Evolutionary conservation across 2,888 invertebrate species (phyloP).

Genomic region (Nasonia oneida): DNA sequence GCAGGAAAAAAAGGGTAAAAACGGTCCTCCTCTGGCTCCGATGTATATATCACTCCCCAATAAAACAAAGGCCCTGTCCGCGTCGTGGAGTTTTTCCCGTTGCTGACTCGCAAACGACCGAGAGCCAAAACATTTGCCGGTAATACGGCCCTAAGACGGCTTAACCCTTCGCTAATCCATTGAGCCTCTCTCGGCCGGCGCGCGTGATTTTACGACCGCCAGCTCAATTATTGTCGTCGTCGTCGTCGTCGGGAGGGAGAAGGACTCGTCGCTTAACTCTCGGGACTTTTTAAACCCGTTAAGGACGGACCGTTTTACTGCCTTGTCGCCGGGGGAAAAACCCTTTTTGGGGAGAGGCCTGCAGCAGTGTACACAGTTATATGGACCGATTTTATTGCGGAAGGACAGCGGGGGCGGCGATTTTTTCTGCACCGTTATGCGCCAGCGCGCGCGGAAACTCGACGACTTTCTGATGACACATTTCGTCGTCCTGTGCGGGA

Average conservation of each 20-base stretch:
- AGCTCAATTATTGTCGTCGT: neutral
- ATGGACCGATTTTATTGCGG: slow-evolving; percentile 49
- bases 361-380: slow-evolving; percentile 23
- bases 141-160: slow-evolving; percentile 27
- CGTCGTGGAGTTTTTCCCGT: slow-evolving; percentile 15
- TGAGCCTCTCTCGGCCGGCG: slow-evolving; percentile 15
- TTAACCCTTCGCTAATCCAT: slow-evolving; percentile 64
- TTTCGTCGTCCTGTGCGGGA: slow-evolving; percentile 19
- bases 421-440: slow-evolving; percentile 64
- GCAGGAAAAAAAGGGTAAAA: slow-evolving; percentile 56
- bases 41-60: slow-evolving; percentile 36
- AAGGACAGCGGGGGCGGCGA: slow-evolving; percentile 20
- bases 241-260: neutral
- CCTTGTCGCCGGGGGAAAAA: slow-evolving; percentile 4
- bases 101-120: slow-evolving; percentile 59
- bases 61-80: slow-evolving; percentile 29
- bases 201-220: slow-evolving; percentile 47
- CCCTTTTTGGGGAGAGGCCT: neutral
- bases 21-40: slow-evolving; percentile 9
- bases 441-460: neutral
- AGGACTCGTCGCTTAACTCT: slow-evolving; percentile 44
- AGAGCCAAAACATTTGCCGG: slow-evolving; percentile 41
- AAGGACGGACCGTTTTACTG: slow-evolving; percentile 56
- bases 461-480: slow-evolving; percentile 56
- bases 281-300: slow-evolving; percentile 69